Percentiles rank a stretch among this genome's conserved stretches.
Conservation (phyloP, 2,888 invertebrate species). For the Clistopyga incitator region DNA sequence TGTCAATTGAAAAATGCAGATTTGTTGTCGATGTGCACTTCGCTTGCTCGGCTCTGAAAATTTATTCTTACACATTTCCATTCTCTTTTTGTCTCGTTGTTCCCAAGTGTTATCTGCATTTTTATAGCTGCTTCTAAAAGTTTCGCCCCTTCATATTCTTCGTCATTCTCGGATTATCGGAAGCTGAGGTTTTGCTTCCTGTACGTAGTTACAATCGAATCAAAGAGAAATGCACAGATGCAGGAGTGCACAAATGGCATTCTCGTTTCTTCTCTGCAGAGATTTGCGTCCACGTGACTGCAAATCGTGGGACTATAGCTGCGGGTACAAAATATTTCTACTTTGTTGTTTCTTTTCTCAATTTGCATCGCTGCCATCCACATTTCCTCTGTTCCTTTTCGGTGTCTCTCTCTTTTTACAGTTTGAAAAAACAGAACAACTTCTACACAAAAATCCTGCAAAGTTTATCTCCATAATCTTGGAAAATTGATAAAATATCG, state of each 20-base stretch:
- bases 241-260: constrained; percentile 30
- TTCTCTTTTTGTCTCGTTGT: not conserved
- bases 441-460: no score
- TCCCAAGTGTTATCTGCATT: not conserved
- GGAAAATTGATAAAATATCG: no score
- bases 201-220: not conserved
- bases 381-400: not conserved
- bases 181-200: not conserved
- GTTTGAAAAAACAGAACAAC: not conserved
- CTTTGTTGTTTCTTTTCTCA: not conserved
- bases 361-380: not conserved
- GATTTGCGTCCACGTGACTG: constrained; percentile 12
- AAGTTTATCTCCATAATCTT: no score
- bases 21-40: not conserved
- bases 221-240: not conserved
- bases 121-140: not conserved
- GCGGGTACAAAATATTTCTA: not conserved
- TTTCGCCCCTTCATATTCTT: not conserved
- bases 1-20: not conserved
- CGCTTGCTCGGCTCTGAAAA: not conserved
- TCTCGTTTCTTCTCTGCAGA: constrained; percentile 11
- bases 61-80: not conserved
- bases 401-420: not conserved
- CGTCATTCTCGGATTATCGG: not conserved
- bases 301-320: constrained; percentile 1